These are phyloP conservation scores for Chiloscyllium plagiosum DNA, from an alignment of 2,113 vertebrate species.

Conservation along the genomic window DNA sequence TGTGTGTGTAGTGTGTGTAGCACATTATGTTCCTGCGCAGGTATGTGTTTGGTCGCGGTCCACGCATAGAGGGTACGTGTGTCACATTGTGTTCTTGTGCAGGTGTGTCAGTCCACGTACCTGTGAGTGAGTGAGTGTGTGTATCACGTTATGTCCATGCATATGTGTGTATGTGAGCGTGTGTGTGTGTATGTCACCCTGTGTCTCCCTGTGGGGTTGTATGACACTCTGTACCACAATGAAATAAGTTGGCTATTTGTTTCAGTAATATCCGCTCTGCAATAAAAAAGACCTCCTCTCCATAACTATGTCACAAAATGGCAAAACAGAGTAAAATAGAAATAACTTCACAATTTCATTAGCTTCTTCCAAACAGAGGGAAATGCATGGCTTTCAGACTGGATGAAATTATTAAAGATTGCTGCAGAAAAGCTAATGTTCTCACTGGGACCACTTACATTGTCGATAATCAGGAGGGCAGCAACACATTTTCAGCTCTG, in stretches of 20 bases:
- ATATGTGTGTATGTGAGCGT: background rate
- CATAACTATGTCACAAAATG: background rate
- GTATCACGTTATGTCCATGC: background rate
- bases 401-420: background rate
- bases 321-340: background rate
- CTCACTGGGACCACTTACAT: background rate
- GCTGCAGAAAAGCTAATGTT: background rate
- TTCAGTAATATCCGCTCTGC: background rate
- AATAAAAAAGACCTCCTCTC: rapidly evolving
- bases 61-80: too few relatives aligned
- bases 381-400: background rate
- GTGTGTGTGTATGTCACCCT: background rate
- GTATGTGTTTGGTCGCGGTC: too few relatives aligned
- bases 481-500: too few relatives aligned
- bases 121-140: background rate
- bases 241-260: background rate
- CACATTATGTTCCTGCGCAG: too few relatives aligned
- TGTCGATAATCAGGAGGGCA: background rate
- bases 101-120: background rate
- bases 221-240: background rate
- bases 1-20: too few relatives aligned
- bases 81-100: too few relatives aligned
- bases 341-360: background rate
- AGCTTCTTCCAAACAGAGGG: background rate
- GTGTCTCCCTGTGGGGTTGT: background rate